Evolutionary conservation across 2,888 invertebrate genomes (phyloP), one percentile per base, ranked within the genome.

Genomic region (Epinotia demarniana): DNA sequence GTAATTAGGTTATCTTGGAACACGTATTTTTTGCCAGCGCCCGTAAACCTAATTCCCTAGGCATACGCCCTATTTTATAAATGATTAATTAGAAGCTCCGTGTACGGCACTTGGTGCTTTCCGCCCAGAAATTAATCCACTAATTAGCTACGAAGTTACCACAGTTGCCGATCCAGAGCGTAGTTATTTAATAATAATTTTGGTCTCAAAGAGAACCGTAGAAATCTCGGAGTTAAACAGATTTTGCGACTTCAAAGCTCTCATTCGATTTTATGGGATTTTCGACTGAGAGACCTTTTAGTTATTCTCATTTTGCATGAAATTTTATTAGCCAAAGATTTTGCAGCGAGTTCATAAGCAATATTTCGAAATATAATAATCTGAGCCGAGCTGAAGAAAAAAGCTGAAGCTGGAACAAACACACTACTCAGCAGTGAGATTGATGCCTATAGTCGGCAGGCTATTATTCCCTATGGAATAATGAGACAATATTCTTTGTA

Each of bases 161-260:
- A 69, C 76, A 78, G 77, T 79, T 58, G 69, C 66, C 43, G 66
- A 75, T 71, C 55, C 61, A 23, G 12, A 55, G 55, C 73, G 73
- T 73, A 79, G 77, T 82, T 82, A 81, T 80, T 81, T 80, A 81
- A 80, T 76, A 75, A 80, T 79, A 79, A 77, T 80, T 79, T 66
- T 55, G 61, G 61, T 78, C 79, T 75, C 73, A 78, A 80, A 80
- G 72, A 76, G 73, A 78, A 63, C 70, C 71, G 58, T 73, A 73
- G 72, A 78, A 81, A 79, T 79, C 76, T 76, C 74, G 53, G 81
- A 86, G 87, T 84, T 84, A 85, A 81, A 82, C 77, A 79, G 78
- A 82, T 84, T 84, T 85, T 76, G 74, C 78, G 85, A 84, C 83
- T 86, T 87, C 86, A 87, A 88, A 84, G 83, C 78, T 77, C 84